These are phyloP conservation scores for Patiria pectinifera DNA, from an alignment of 53 echinoderm and acorn worm genomes.

Conservation along the genomic window DNA sequence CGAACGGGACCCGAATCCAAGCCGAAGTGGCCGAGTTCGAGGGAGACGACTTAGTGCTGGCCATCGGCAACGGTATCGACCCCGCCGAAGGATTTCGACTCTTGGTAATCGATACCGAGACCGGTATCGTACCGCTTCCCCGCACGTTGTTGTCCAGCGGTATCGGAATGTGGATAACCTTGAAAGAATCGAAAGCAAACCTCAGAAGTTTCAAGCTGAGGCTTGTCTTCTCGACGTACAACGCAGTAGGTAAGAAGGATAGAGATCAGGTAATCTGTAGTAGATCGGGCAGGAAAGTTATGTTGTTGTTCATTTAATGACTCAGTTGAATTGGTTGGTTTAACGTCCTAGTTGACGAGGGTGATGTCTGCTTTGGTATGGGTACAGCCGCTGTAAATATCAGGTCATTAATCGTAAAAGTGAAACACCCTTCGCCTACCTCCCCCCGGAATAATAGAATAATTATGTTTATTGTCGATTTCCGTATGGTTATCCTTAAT, in stretches of 20 bases:
- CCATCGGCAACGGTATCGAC: background rate
- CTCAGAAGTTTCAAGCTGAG: background rate
- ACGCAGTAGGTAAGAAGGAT: background rate
- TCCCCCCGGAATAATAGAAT: no score
- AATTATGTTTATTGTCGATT: no score
- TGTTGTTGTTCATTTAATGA: no score
- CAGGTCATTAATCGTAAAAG: no score
- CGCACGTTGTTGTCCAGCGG: background rate
- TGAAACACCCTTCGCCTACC: no score
- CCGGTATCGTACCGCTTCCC: background rate
- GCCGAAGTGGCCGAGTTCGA: background rate
- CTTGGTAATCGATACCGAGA: background rate
- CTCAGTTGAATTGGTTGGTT: no score
- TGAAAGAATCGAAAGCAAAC: background rate
- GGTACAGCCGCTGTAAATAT: no score
- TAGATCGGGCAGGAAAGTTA: no score
- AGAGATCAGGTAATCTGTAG: no score
- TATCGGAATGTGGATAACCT: background rate
- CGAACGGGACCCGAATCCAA: background rate
- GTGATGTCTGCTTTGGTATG: no score
- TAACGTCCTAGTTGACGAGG: no score
- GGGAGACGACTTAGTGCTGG: background rate
- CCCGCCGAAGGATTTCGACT: background rate
- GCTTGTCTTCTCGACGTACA: slow-evolving; percentile 11
- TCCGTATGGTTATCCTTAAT: no score